Evolutionary conservation across 1,140 invertebrate genomes (phyloP), one percentile per base, ranked within the genome.

Genomic region (Zaprionus kolodkinae): DNA sequence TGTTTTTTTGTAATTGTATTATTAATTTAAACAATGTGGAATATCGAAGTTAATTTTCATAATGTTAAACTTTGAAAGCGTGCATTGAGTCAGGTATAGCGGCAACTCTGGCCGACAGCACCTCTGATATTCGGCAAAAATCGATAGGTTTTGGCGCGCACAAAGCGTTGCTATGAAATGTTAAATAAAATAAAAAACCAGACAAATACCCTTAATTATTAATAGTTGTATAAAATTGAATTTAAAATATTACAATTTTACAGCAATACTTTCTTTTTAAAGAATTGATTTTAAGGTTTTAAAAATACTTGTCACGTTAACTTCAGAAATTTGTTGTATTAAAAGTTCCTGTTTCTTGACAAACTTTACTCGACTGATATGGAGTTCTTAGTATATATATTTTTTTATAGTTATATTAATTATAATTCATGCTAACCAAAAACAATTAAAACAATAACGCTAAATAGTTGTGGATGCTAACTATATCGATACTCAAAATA

Each of bases 141-240:
- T 56, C 64, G 64, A 66, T 66, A 66, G 7, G 15, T 56, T 45
- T 57, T 43, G 36, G 21, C 54, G 52, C 36, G 64, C 11, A 66
- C 30, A 33, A 45, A 38, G 11, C 27, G 43, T n/a, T 21, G 40
- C 7, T 30, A 38, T 4, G 5, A 36, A 54, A 11, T 48, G 0
- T 6, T 9, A 2, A 25, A 25, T 25, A 21, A 12, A 50, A 17
- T 25, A 12, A 11, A 3, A 25, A 12, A 17, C 43, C 17, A 48
- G 11, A 40, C 2, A 43, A 43, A 12, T 43, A n/a, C n/a, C 3
- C 15, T 15, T 15, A 45, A 15, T 45, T 15, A 2, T 13, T 9
- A 45, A 45, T n/a, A 45, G 27, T 0, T 2, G 27, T 30, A 30
- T 35, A 9, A 15, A 48, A 5, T 35, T 45, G 1, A 21, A 10